Base-by-base conservation (phyloP, 2,888 invertebrate genomes). In the Argyresthia albistria region DNA sequence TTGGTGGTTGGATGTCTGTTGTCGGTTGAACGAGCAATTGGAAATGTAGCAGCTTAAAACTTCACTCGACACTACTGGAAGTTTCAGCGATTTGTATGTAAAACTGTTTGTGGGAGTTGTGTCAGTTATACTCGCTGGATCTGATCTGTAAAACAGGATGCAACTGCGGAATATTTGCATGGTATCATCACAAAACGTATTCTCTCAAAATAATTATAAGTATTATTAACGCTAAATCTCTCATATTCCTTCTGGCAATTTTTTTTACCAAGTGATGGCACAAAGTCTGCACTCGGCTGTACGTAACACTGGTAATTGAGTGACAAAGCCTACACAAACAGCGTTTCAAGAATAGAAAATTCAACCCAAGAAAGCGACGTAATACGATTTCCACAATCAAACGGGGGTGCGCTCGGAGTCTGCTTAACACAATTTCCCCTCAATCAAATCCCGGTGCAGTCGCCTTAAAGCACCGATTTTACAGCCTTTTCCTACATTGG, bases 391-490 rank as follows among this genome's bases (percentile, higher is more conserved):
- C 45, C 45, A 45, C 45, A 45, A 45, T 45, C 45, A 10, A 25
- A 25, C 2, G 25, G 25, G 15, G 45, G 15, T 45, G 45, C 45
- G 15, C 45, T 15, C 10, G 15, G 45, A 45, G 55, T 53, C 48
- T 59, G 53, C 53, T 55, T 57, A 57, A 59, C 53, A 51, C 51
- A 55, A 55, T 57, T 57, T 56, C 53, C 53, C 37, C 52, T 48
- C 36, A 48, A 48, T 48, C 48, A 48, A 48, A 37, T 48, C 37
- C 48, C 48, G 48, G 14, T 45, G 45, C 48, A 48, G 37, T 14
- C 45, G 45, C 15, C 14, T 14, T 36, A 12, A 48, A 15, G 9
- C 48, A 39, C 9, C 14, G 48, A 48, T 36, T 48, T 48, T 48
- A 48, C 48, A 14, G 48, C 48, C 48, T 36, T 12, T 48, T 37